phyloP scores from a whole-genome alignment of 2,888 invertebrate species.

The Philereme transversata region DNA sequence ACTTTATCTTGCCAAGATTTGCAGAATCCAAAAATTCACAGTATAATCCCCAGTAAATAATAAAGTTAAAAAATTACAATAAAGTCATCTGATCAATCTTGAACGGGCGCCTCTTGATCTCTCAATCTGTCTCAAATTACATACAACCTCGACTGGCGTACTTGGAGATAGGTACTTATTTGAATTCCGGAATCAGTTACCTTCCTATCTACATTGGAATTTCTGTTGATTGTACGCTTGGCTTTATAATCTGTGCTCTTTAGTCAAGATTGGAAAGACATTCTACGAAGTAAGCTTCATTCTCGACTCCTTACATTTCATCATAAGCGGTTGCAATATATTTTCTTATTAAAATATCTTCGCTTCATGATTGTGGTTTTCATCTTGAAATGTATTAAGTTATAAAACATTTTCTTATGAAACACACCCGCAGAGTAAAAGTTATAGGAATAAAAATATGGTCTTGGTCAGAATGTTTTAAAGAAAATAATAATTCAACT shows the following conservation, averaged over 20 bases:
- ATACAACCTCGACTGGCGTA: conserved; percentile 34
- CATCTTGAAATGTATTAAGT: background rate
- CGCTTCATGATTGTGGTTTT: background rate
- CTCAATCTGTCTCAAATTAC: conserved; percentile 35
- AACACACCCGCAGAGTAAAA: background rate
- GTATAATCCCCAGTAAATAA: background rate
- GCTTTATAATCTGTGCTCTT: conserved; percentile 9
- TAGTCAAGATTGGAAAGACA: conserved; percentile 4
- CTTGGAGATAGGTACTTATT: conserved; percentile 24
- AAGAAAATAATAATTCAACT: conserved; percentile 5
- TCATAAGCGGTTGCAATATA: background rate
- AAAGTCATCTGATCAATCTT: conserved; percentile 30
- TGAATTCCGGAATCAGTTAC: conserved; percentile 23
- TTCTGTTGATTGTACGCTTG: conserved; percentile 8
- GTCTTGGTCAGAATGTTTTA: too few relatives aligned
- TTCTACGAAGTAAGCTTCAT: background rate
- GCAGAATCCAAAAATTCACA: too few relatives aligned
- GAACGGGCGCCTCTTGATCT: conserved; percentile 35
- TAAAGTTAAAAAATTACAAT: conserved; percentile 23
- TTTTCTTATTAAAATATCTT: conserved; percentile 1
- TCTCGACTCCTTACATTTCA: background rate
- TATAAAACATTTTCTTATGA: background rate
- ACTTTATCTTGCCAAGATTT: too few relatives aligned
- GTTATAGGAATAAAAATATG: background rate
- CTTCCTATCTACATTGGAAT: conserved; percentile 5